These are phyloP conservation scores for Chrysolina haemoptera DNA, from an alignment of 2,888 invertebrate genomes.

Conservation along the genomic window DNA sequence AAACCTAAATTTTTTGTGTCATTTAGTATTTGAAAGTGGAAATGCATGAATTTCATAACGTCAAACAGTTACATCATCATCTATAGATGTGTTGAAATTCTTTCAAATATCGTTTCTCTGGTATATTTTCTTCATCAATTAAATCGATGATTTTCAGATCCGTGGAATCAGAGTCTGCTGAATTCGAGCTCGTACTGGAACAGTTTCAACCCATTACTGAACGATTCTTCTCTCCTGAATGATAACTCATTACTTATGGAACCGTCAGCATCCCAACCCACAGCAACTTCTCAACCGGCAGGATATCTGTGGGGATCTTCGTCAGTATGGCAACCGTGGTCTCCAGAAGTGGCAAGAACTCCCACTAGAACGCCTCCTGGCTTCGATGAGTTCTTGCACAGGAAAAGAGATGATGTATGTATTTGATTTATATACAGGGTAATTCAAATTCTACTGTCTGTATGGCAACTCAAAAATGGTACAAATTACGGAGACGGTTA, in stretches of 20 bases:
- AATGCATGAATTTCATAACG: too few species aligned
- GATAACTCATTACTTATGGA: slow-evolving; percentile 56
- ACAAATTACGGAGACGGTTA: too few species aligned
- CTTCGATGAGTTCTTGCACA: slow-evolving; percentile 56
- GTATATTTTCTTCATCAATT: neutral
- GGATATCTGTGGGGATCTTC: slow-evolving; percentile 68
- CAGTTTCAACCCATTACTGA: slow-evolving; percentile 57
- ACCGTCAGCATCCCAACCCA: slow-evolving; percentile 28
- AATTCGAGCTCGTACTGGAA: slow-evolving; percentile 57
- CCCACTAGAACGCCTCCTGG: slow-evolving; percentile 68
- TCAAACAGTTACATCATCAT: too few species aligned
- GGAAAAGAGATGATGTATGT: slow-evolving; percentile 51
- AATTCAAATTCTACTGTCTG: too few species aligned
- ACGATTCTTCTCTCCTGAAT: slow-evolving; percentile 44
- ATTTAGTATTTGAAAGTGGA: too few species aligned
- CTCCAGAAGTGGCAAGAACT: slow-evolving; percentile 61
- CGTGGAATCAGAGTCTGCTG: slow-evolving; percentile 58
- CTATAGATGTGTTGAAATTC: too few species aligned
- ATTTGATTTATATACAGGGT: neutral
- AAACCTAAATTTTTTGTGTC: too few species aligned
- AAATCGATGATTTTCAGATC: slow-evolving; percentile 52
- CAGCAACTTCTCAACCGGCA: slow-evolving; percentile 51
- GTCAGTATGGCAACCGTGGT: slow-evolving; percentile 68
- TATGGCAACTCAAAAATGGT: too few species aligned
- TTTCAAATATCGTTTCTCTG: neutral